phyloP scores from a whole-genome alignment of 2,113 vertebrate species.

The Eleginops maclovinus region DNA sequence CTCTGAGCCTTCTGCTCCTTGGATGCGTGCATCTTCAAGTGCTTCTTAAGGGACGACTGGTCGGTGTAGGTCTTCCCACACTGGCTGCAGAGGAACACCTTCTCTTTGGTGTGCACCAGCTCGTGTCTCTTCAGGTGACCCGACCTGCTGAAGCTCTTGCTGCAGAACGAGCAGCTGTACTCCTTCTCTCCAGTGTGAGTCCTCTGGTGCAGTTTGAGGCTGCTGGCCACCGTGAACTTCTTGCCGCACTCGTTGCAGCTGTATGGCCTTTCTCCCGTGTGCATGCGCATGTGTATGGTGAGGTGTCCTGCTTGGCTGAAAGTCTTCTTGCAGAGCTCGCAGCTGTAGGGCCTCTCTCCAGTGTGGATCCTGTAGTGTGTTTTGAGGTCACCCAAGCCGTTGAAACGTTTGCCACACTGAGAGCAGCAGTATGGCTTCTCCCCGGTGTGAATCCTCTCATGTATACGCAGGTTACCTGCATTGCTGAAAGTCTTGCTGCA shows the following conservation, averaged over 20 bases:
- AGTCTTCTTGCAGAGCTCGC: conserved; percentile 81
- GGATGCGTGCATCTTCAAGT: conserved; percentile 68
- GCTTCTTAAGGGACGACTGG: conserved; percentile 73
- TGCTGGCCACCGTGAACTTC: conserved; percentile 82
- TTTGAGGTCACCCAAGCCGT: conserved; percentile 79
- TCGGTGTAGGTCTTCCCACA: conserved; percentile 75
- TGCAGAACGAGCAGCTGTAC: conserved; percentile 79
- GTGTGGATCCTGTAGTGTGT: conserved; percentile 83
- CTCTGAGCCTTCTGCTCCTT: conserved; percentile 43
- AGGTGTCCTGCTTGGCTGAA: conserved; percentile 84
- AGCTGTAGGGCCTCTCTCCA: conserved; percentile 82
- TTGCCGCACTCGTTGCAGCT: conserved; percentile 79
- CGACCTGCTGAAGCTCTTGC: conserved; percentile 80
- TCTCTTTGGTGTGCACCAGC: conserved; percentile 82
- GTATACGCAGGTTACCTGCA: conserved; percentile 79
- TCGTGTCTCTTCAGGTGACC: conserved; percentile 83
- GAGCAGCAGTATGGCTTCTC: conserved; percentile 82
- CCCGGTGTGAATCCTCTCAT: conserved; percentile 81
- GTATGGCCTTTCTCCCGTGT: conserved; percentile 83
- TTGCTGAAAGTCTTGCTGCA: conserved; percentile 82
- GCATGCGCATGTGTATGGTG: conserved; percentile 84
- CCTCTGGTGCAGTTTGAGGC: conserved; percentile 82
- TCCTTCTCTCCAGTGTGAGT: conserved; percentile 83
- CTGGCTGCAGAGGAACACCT: conserved; percentile 63
- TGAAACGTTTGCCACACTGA: conserved; percentile 83